Percentiles rank a stretch among this genome's conserved stretches.
Evolutionary conservation across 2,888 invertebrate genomes (phyloP).

Genomic region (Drosophila leonis): DNA sequence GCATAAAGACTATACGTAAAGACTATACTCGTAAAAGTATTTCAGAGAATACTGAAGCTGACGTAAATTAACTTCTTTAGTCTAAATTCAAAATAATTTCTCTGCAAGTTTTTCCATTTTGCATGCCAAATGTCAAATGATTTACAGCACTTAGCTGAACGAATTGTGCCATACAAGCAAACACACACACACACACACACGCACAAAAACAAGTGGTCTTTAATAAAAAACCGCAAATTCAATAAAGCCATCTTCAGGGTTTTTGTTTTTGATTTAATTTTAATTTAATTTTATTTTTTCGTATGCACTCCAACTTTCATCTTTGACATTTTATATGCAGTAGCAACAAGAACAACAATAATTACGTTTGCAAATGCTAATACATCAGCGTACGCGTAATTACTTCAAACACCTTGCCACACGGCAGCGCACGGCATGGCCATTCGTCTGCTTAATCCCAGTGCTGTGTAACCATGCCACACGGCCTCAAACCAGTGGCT

Average conservation of each 20-base stretch:
- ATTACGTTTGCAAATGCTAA: conserved; percentile 76
- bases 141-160: conserved; percentile 24
- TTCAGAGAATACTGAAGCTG: background rate
- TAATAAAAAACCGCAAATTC: conserved; percentile 59
- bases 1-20: too few relatives aligned
- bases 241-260: conserved; percentile 64
- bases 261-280: conserved; percentile 13
- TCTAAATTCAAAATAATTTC: background rate
- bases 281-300: conserved; percentile 7
- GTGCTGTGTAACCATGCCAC: conserved; percentile 45
- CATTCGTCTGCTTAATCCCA: conserved; percentile 58
- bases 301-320: conserved; percentile 10
- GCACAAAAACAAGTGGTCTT: background rate
- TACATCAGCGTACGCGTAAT: conserved; percentile 73
- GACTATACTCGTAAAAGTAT: too few relatives aligned
- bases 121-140: background rate
- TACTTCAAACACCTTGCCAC: conserved; percentile 77
- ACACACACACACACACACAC: background rate
- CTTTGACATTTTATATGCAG: conserved; percentile 50
- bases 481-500: conserved; percentile 48
- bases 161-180: conserved; percentile 30
- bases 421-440: conserved; percentile 22
- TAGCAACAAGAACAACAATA: conserved; percentile 54
- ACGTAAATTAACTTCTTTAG: background rate
- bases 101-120: background rate